A percentile compares a stretch with the other conserved stretches of the same genome.
These are phyloP conservation scores for Cirrhinus molitorella DNA, from an alignment of 2,797 vertebrate genomes.

Conservation along the genomic window DNA sequence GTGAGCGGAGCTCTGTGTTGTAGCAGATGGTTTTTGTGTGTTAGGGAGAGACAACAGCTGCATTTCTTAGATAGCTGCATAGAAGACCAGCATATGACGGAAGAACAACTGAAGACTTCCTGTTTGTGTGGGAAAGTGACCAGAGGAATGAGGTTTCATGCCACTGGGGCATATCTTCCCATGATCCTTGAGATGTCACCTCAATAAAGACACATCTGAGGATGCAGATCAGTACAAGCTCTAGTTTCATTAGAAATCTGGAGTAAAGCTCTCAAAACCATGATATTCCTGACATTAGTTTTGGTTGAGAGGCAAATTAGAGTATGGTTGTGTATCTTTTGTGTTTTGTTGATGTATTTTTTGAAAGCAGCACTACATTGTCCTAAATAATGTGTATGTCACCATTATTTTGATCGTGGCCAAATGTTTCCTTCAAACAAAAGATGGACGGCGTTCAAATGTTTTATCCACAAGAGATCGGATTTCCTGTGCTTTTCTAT, in stretches of 20 bases:
- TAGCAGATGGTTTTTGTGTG: slow-evolving; percentile 26
- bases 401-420: background rate
- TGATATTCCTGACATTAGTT: background rate
- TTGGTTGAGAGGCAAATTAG: background rate
- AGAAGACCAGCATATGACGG: slow-evolving; percentile 20
- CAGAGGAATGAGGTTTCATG: slow-evolving; percentile 46
- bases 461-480: background rate
- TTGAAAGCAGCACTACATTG: background rate
- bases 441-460: background rate
- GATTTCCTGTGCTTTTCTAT: background rate
- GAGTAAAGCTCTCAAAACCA: background rate
- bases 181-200: background rate
- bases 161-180: slow-evolving; percentile 29
- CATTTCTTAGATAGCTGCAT: slow-evolving; percentile 29
- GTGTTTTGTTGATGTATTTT: background rate
- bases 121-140: slow-evolving; percentile 54
- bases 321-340: background rate
- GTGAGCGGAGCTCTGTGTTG: background rate
- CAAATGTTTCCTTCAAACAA: slow-evolving; percentile 13
- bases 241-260: background rate
- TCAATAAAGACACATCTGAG: background rate
- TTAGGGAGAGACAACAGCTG: slow-evolving; percentile 31
- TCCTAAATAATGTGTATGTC: background rate
- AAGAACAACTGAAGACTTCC: slow-evolving; percentile 50
- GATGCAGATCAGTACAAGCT: too few relatives aligned